Evolutionary conservation across 2,113 vertebrate species (phyloP).

Genomic region (Hippoglossus stenolepis): DNA sequence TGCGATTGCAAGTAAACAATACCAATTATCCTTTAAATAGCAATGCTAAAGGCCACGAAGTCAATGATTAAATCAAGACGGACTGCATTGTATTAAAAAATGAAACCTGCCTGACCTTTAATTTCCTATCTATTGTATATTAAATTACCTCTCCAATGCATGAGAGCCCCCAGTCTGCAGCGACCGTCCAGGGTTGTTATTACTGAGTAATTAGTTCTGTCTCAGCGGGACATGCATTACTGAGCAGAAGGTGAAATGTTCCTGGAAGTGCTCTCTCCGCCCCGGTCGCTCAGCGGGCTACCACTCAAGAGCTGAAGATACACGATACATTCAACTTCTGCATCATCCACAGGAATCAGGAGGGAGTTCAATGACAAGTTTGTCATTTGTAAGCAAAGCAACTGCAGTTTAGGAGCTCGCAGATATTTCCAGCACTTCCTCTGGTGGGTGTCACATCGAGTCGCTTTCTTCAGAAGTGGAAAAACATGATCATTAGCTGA

Average conservation of each 20-base stretch:
- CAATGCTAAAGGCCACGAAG: slow-evolving; percentile 41
- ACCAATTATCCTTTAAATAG: slow-evolving; percentile 31
- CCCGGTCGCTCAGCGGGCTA: slow-evolving; percentile 38
- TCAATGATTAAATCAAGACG: slow-evolving; percentile 44
- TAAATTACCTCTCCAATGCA: slow-evolving; percentile 41
- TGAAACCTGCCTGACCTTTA: slow-evolving; percentile 43
- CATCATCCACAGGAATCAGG: slow-evolving; percentile 13
- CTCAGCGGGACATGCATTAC: slow-evolving; percentile 56
- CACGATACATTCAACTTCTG: slow-evolving; percentile 24
- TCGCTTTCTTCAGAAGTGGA: no score
- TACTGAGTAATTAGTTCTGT: slow-evolving; percentile 69
- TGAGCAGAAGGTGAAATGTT: slow-evolving; percentile 54
- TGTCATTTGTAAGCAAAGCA: no score
- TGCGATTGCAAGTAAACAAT: neutral
- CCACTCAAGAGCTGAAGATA: slow-evolving; percentile 31
- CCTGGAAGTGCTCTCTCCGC: slow-evolving; percentile 17
- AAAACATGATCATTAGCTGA: no score
- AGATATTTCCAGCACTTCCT: no score
- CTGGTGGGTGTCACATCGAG: no score
- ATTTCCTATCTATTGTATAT: slow-evolving; percentile 54
- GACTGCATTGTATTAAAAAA: slow-evolving; percentile 11
- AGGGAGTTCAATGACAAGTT: no score
- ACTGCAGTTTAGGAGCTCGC: no score
- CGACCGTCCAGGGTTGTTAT: slow-evolving; percentile 42
- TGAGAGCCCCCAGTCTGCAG: slow-evolving; percentile 28